Evolutionary conservation across 2,113 vertebrate genomes (phyloP).

Genomic region (Phalacrocorax pelagicus): DNA sequence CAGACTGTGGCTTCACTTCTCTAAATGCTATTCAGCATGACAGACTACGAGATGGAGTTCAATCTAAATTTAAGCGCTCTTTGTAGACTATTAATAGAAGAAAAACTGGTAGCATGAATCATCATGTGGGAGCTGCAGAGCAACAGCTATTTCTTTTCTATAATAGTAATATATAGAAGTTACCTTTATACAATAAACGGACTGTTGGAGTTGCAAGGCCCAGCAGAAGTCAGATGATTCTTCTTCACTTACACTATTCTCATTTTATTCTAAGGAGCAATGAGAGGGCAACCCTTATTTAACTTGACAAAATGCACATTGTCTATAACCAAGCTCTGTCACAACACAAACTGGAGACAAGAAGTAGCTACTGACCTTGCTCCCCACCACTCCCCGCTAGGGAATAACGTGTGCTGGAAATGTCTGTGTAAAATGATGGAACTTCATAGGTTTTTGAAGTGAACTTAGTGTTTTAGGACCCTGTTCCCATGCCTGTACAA

Average conservation of each 20-base stretch:
- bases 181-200: conserved; percentile 42
- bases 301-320: neutral
- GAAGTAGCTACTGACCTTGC: neutral
- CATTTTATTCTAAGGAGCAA: conserved; percentile 23
- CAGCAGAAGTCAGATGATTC: conserved; percentile 7
- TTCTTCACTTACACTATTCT: neutral
- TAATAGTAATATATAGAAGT: conserved; percentile 11
- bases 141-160: conserved; percentile 31
- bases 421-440: neutral
- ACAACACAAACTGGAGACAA: neutral
- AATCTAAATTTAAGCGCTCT: conserved; percentile 57
- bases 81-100: conserved; percentile 59
- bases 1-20: conserved; percentile 1
- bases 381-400: neutral
- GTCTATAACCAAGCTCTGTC: neutral
- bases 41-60: conserved; percentile 37
- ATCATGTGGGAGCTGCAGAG: conserved; percentile 57
- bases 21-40: conserved; percentile 15
- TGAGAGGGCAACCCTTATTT: neutral
- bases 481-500: neutral
- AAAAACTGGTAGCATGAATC: conserved; percentile 59
- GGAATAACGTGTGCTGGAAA: neutral
- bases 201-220: neutral
- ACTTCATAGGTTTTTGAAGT: neutral
- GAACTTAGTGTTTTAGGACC: neutral